Base-by-base conservation (phyloP, 2,113 vertebrate species). In the Uropsilus gracilis region DNA sequence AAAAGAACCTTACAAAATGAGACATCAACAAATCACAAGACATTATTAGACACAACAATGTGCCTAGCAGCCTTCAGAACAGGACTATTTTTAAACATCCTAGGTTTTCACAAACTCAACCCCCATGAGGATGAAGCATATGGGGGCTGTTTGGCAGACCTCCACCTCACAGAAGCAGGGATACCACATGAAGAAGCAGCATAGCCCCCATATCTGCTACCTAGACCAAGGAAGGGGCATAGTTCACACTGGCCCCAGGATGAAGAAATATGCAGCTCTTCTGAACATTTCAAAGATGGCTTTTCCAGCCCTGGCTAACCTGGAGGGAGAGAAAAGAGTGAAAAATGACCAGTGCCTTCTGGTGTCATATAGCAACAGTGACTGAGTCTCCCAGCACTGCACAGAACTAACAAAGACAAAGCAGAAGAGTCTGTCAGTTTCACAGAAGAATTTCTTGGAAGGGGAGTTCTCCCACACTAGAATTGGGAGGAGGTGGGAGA, bases 11-110 rank as follows among this genome's bases (percentile, higher is more conserved):
- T 94, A 89, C 14, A 90, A 68, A 93, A 17, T 55, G 24, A 30
- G 73, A 89, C 81, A 92, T 0, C 18, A 72, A 55, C 42, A 88
- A 34, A 69, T 90, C 94, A 93, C 46, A 64, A 97, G 92, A 75
- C 68, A 26, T 3, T 77, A 22, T 76, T 89, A 8, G 9, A 32
- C 46, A 50, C 9, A 95, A 78, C 16, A 78, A 34, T 32, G 48
- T 50, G 86, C 88, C 32, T n/a, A 89, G 72, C 39, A 78, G 5
- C 6, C 87, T 93, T 87, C 34, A 39, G 28, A 80, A 77, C 66
- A 84, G 30, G 12, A 66, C 12, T 63, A 28, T 71, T 90, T 85
- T 81, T 50, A 64, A 95, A 53, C 4, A 24, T 76, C 26, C 46
- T 18, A 11, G 28, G 14, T 55, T 95, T 97, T 93, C 48, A 92